Base-by-base conservation (phyloP, 2,113 vertebrate genomes). In the Prochilodus magdalenae region DNA sequence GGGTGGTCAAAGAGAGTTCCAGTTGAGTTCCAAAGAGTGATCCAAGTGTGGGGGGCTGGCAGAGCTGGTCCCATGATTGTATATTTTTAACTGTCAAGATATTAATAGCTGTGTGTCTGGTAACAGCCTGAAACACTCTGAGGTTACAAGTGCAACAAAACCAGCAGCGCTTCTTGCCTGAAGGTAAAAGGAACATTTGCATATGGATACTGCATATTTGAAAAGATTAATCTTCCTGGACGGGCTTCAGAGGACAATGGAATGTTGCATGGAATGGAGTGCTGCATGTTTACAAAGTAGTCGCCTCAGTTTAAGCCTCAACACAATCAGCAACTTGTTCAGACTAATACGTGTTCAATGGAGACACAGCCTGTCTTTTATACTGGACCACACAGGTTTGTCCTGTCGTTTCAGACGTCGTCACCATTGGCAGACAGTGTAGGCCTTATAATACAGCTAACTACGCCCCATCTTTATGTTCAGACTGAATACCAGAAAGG, bases 21-120 rank as follows among this genome's bases (percentile, higher is more conserved):
- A 40, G 36, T 60, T 7, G 77, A 79, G 47, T 75, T 49, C 67
- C 80, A 82, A 62, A 40, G 40, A 59, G 63, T 74, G 72, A 90
- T 92, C 89, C 88, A 65, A 86, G 77, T 85, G 79, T 81, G 74
- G 82, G 66, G 80, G 87, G 79, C 69, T 84, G 87, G 89, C 87
- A 92, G 91, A 88, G 86, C 86, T 88, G 88, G 90, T 93, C 95
- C 93, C 89, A 90, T 96, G 95, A 95, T 92, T 78, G 71, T 85
- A 86, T 96, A 96, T 96, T 95, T 96, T 94, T 96, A 96, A 94
- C 86, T 88, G 90, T 93, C 89, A 93, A 91, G 91, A 92, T 95
- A 94, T 94, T 93, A 94, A 88, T 93, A 92, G 90, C 51, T 8
- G 40, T 75, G 55, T 49, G 80, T 67, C 77, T 87, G 91, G 89